phyloP scores from a whole-genome alignment of 1,140 invertebrate genomes.

The Musca vetustissima region DNA sequence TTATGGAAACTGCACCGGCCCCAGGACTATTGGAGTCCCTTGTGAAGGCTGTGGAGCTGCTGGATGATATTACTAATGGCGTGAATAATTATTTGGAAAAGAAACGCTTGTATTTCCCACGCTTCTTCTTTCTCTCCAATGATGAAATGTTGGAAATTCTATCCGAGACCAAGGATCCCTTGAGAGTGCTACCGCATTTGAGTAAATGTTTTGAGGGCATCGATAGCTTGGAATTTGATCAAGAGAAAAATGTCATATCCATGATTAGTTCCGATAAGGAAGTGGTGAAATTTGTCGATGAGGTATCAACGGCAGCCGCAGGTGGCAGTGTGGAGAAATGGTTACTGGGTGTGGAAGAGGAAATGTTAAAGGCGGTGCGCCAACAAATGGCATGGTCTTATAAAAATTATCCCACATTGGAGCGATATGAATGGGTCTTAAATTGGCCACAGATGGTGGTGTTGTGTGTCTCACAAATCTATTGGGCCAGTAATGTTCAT shows the following conservation, averaged over 20 bases:
- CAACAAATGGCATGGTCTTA: constrained; percentile 73
- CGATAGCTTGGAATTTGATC: constrained; percentile 71
- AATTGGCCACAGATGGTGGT: constrained; percentile 89
- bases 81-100: constrained; percentile 90
- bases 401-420: constrained; percentile 67
- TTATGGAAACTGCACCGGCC: constrained; percentile 72
- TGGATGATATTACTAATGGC: constrained; percentile 84
- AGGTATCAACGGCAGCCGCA: constrained; percentile 77
- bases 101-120: constrained; percentile 86
- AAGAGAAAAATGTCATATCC: constrained; percentile 75
- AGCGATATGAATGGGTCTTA: constrained; percentile 74
- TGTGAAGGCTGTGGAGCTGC: constrained; percentile 68
- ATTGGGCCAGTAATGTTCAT: constrained; percentile 84
- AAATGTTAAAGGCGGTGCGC: constrained; percentile 77
- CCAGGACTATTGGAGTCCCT: constrained; percentile 75
- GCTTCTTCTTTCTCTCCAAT: constrained; percentile 95
- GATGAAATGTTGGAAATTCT: constrained; percentile 95
- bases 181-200: constrained; percentile 85
- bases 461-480: constrained; percentile 83
- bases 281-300: constrained; percentile 68
- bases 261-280: constrained; percentile 88
- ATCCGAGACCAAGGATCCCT: constrained; percentile 87
- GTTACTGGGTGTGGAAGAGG: constrained; percentile 81
- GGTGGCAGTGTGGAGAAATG: constrained; percentile 91
- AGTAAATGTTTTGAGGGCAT: constrained; percentile 91